These are phyloP conservation scores for Amiota minor DNA, from an alignment of 2,888 invertebrate species.

Conservation along the genomic window DNA sequence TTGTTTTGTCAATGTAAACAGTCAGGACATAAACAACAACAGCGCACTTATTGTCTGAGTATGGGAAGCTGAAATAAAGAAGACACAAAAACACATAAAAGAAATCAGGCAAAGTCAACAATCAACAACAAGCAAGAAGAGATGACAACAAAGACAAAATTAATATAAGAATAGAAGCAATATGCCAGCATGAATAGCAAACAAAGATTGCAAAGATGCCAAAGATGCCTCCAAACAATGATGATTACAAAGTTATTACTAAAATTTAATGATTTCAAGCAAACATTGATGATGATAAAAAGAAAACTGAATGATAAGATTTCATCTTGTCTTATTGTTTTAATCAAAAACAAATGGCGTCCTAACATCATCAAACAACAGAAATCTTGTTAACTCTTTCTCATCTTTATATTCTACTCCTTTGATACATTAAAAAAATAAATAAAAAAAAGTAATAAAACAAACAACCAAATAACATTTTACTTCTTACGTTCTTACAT, in stretches of 20 bases:
- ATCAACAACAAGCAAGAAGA: conserved; percentile 3
- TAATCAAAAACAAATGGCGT: too few species aligned
- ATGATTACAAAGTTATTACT: too few species aligned
- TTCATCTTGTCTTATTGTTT: too few species aligned
- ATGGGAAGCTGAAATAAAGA: neutral
- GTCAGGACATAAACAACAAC: neutral
- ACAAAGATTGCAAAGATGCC: neutral
- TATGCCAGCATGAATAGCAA: neutral
- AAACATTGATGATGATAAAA: too few species aligned
- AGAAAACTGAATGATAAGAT: conserved; percentile 33
- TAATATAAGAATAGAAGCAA: neutral
- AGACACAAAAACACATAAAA: neutral
- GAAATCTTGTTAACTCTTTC: too few species aligned
- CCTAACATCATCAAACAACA: too few species aligned
- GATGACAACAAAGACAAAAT: conserved; percentile 1
- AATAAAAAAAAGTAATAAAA: conserved; percentile 23
- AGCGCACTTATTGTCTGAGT: conserved; percentile 8
- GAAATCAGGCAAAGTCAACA: conserved; percentile 25
- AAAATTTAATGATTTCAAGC: too few species aligned
- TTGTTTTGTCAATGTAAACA: conserved; percentile 36
- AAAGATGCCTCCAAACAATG: neutral
- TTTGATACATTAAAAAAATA: conserved; percentile 17
- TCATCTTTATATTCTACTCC: neutral
- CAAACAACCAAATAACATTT: conserved; percentile 16
- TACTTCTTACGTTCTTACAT: neutral